Base-by-base conservation (phyloP, 2,888 invertebrate genomes). In the Acronicta alni region DNA sequence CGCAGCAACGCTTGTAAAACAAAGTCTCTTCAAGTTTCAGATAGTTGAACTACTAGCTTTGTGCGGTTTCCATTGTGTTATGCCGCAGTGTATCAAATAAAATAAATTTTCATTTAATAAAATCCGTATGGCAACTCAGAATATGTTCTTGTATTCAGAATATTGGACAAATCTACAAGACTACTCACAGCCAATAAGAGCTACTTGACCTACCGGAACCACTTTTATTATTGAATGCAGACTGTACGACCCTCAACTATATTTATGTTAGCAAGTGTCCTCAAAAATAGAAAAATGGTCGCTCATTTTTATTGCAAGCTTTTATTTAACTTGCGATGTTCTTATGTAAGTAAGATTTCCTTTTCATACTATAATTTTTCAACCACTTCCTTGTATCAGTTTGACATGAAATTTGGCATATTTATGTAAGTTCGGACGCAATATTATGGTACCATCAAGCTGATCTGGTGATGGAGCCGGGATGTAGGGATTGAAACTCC, bases 141-240 rank as follows among this genome's bases (percentile, higher is more conserved):
- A 41, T 41, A 48, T 48, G 45, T 41, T n/a, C 43, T 41, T 66
- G 45, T 49, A 16, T 38, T 32, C 53, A 42, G 53, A 35, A 59
- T 51, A 54, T 66, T 66, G 45, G 51, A 67, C 39, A 46, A 67
- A 30, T 43, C 38, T 30, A 49, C 26, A 52, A 30, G 38, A 35
- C 18, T 5, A 17, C 35, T 35, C 15, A 17, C n/a, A 30, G 14
- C 16, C 23, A 38, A 41, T 65, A 20, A 8, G 35, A 38, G 30
- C 42, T 32, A 52, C 38, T 18, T 15, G 26, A 54, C n/a, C 44
- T n/a, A 18, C 12, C 15, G 43, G 39, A 35, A 20, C 20, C 39
- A 32, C 20, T 14, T 32, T 35, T 39, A 10, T 26, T 26, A 23
- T 51, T 9, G 12, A 30, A 47, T 23, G 20, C 16, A 15, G 12